Conservation (phyloP, 2,888 invertebrate species). For the Melolontha melolontha region DNA sequence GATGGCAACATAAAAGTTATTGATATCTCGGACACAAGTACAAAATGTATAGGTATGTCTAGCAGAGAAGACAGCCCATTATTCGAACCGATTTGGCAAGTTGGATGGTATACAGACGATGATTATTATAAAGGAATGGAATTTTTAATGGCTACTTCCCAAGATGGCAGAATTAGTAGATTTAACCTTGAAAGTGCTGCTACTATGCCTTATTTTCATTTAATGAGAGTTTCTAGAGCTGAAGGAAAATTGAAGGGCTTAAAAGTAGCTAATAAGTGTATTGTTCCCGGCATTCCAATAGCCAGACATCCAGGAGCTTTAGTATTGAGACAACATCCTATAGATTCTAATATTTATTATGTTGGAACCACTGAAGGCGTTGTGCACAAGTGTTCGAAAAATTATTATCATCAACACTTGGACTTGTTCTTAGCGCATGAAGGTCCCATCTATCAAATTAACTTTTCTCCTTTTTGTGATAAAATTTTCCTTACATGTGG, state of each 20-base stretch:
- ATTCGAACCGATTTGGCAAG: conserved; percentile 76
- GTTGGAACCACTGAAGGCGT: conserved; percentile 90
- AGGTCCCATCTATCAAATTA: conserved; percentile 78
- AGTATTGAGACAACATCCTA: conserved; percentile 74
- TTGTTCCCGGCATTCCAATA: conserved; percentile 63
- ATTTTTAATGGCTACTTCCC: conserved; percentile 40
- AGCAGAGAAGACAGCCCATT: conserved; percentile 71
- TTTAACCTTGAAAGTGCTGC: conserved; percentile 71
- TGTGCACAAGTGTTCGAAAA: conserved; percentile 82
- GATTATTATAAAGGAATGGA: conserved; percentile 54
- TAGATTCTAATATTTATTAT: conserved; percentile 73
- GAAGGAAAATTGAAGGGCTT: conserved; percentile 73
- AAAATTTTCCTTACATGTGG: conserved; percentile 81
- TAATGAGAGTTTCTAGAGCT: conserved; percentile 75
- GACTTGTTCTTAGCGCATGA: conserved; percentile 73
- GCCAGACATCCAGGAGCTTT: conserved; percentile 74
- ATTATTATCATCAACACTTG: conserved; percentile 77
- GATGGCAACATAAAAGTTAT: conserved; percentile 79
- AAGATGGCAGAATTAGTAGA: conserved; percentile 66
- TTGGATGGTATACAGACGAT: conserved; percentile 71
- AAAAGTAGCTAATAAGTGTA: conserved; percentile 60
- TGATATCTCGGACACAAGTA: conserved; percentile 73
- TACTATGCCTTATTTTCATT: conserved; percentile 71
- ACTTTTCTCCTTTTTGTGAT: conserved; percentile 79
- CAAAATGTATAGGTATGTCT: conserved; percentile 69